A percentile compares a stretch with the other conserved stretches of the same genome.
These are phyloP conservation scores for Drosophila kambysellisi DNA, from an alignment of 2,888 invertebrate species.

Conservation along the genomic window DNA sequence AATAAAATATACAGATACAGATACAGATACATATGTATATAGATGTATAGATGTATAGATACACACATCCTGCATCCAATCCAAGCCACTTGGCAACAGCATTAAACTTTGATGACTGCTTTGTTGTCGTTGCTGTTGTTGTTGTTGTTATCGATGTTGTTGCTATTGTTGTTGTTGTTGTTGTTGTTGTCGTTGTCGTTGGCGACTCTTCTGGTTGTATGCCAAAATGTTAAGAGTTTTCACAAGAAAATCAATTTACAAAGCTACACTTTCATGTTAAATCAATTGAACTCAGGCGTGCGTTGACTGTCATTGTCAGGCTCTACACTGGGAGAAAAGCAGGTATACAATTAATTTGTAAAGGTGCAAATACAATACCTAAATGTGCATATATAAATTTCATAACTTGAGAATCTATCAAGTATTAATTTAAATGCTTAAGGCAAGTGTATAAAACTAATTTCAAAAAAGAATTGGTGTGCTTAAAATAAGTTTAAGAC, in stretches of 20 bases:
- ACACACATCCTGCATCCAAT: conserved; percentile 12
- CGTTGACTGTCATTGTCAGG: conserved; percentile 68
- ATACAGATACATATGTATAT: conserved; percentile 13
- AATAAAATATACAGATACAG: conserved; percentile 42
- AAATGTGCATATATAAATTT: background rate
- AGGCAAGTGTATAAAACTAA: background rate
- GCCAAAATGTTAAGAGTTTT: conserved; percentile 68
- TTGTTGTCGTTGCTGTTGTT: background rate
- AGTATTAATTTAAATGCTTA: background rate
- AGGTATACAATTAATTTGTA: background rate
- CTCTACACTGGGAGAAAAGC: background rate
- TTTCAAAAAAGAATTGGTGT: background rate
- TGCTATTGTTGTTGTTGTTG: conserved; percentile 1
- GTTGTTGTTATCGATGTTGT: conserved; percentile 15
- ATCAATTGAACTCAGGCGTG: conserved; percentile 79
- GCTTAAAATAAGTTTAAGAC: background rate
- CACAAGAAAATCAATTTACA: conserved; percentile 73
- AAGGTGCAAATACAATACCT: background rate
- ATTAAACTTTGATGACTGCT: conserved; percentile 66
- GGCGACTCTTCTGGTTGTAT: conserved; percentile 33
- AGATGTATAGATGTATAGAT: conserved; percentile 1
- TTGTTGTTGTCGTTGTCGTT: conserved; percentile 21
- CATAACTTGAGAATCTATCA: too few relatives aligned
- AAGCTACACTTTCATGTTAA: conserved; percentile 80
- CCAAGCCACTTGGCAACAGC: conserved; percentile 62